phyloP scores from a whole-genome alignment of 2,888 invertebrate genomes.

The Pheosia tremula region DNA sequence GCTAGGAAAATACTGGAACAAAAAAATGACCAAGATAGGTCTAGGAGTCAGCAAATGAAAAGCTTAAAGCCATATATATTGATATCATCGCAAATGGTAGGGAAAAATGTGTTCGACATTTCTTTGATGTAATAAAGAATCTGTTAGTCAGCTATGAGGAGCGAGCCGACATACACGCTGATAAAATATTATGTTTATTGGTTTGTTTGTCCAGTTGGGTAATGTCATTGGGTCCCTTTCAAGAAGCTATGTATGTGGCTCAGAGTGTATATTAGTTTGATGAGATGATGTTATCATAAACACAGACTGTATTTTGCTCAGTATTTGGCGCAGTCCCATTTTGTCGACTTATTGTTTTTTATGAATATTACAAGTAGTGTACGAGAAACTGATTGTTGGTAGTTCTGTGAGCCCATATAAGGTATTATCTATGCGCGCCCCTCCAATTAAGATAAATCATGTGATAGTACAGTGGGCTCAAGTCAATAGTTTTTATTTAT shows the following conservation, averaged over 20 bases:
- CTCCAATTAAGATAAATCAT: too few relatives aligned
- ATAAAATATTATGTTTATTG: slow-evolving; percentile 43
- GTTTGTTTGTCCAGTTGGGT: slow-evolving; percentile 34
- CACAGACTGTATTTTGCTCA: not conserved
- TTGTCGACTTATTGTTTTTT: not conserved
- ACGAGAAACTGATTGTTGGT: too few relatives aligned
- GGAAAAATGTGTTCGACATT: slow-evolving; percentile 16
- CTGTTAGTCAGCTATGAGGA: slow-evolving; percentile 16
- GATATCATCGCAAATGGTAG: slow-evolving; percentile 12
- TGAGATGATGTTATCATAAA: slow-evolving; percentile 10
- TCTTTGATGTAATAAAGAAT: slow-evolving; percentile 19
- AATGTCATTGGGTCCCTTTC: slow-evolving; percentile 20
- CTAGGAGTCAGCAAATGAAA: slow-evolving; percentile 12
- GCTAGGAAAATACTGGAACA: not conserved
- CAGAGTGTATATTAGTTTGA: slow-evolving; percentile 20
- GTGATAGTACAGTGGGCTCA: too few relatives aligned
- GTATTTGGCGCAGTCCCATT: not conserved
- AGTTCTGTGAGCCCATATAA: too few relatives aligned
- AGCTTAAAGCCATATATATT: slow-evolving; percentile 9
- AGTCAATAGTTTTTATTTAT: too few relatives aligned
- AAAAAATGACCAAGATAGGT: not conserved
- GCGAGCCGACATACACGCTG: slow-evolving; percentile 26
- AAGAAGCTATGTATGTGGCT: slow-evolving; percentile 21
- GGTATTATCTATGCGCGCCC: too few relatives aligned
- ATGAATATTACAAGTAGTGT: too few relatives aligned